Conservation (phyloP, 2,797 vertebrate genomes). For the Cheirogaleus major region DNA sequence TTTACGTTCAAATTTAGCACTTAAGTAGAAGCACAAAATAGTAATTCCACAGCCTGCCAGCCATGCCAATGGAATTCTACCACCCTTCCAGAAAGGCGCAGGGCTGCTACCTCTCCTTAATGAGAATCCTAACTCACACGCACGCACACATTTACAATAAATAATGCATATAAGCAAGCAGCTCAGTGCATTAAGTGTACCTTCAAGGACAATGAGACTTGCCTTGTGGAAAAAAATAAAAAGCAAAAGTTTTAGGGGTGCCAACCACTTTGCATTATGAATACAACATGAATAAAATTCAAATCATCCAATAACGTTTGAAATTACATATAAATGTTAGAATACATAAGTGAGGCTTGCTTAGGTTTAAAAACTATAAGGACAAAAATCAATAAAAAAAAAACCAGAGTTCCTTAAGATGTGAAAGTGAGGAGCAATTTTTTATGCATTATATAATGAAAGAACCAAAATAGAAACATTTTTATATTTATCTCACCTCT, state of each 20-base stretch:
- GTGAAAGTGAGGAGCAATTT: not conserved
- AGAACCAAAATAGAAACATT: conserved; percentile 36
- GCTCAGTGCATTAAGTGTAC: not conserved
- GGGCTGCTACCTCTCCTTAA: not conserved
- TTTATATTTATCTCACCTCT: conserved; percentile 51
- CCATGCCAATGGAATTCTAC: not conserved
- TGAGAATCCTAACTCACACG: not conserved
- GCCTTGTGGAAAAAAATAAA: not conserved
- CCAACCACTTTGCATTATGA: not conserved
- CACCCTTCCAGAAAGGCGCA: not conserved
- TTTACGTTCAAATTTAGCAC: not conserved
- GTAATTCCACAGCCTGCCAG: not conserved
- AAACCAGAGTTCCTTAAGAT: not conserved
- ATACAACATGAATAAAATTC: not conserved
- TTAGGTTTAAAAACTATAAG: conserved; percentile 9
- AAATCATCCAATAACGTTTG: not conserved
- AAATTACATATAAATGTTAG: not conserved
- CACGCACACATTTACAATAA: not conserved
- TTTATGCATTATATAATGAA: not conserved
- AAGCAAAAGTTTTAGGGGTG: not conserved
- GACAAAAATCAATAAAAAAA: not conserved
- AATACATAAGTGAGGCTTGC: not conserved
- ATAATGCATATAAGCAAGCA: not conserved
- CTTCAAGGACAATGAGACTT: not conserved
- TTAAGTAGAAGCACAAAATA: not conserved